Conservation (phyloP, 2,113 vertebrate genomes). For the Ceyx margarethae region DNA sequence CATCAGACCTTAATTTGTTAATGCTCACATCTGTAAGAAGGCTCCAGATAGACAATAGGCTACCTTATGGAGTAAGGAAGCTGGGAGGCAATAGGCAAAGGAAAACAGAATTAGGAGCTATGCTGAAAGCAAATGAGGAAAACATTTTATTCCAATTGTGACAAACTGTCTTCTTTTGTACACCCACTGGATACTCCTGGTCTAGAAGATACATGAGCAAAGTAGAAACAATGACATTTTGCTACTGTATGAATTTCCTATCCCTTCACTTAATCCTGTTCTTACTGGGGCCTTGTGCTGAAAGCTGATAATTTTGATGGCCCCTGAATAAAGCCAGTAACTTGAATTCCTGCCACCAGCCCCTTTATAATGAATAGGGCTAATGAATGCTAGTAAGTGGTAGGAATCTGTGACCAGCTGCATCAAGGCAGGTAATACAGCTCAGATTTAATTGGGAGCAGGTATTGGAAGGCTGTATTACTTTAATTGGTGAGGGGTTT, state of each 20-base stretch:
- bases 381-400: constrained; percentile 93
- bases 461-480: constrained; percentile 99
- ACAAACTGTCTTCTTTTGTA: constrained; percentile 66
- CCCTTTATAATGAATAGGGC: constrained; percentile 92
- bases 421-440: constrained; percentile 96
- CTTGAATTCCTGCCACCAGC: constrained; percentile 95
- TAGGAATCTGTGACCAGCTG: constrained; percentile 90
- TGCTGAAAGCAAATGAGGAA: constrained; percentile 40
- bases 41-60: constrained; percentile 5
- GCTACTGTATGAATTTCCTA: constrained; percentile 78
- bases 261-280: constrained; percentile 76
- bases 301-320: constrained; percentile 84
- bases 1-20: constrained; percentile 29
- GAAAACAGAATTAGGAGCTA: constrained; percentile 57
- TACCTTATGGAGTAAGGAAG: constrained; percentile 24
- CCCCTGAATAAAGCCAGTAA: constrained; percentile 76
- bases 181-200: constrained; percentile 64
- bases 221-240: constrained; percentile 75
- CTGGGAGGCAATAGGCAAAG: neutral
- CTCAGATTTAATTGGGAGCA: constrained; percentile 99
- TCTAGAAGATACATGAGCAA: constrained; percentile 60
- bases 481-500: constrained; percentile 97
- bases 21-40: constrained; percentile 51
- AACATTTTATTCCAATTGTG: constrained; percentile 63
- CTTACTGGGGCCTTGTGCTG: constrained; percentile 72